phyloP scores from a whole-genome alignment of 2,113 vertebrate genomes.

The Polypterus bichir region DNA sequence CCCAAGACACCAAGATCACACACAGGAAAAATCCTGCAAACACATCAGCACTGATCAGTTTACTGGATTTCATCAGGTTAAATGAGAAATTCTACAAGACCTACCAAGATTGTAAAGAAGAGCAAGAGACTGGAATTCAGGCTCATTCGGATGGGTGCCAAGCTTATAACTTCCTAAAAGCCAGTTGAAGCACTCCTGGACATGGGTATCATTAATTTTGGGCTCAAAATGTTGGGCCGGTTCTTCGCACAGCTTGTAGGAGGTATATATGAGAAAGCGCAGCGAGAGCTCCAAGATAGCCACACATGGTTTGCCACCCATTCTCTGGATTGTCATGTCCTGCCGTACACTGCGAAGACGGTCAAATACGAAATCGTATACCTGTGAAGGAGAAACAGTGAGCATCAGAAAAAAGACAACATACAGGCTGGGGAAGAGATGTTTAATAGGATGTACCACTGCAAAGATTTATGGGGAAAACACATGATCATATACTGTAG shows the following conservation, averaged over 20 bases:
- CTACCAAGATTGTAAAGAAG: conserved; percentile 73
- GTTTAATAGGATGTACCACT: too few relatives aligned
- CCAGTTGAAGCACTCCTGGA: conserved; percentile 58
- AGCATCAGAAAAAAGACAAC: too few relatives aligned
- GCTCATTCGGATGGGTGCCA: conserved; percentile 29
- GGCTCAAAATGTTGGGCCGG: conserved; percentile 41
- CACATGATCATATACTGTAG: too few relatives aligned
- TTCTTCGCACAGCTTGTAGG: conserved; percentile 50
- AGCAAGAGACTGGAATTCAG: conserved; percentile 56
- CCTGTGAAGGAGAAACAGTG: conserved; percentile 24
- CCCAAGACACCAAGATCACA: too few relatives aligned
- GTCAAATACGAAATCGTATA: conserved; percentile 64
- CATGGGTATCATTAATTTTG: conserved; percentile 47
- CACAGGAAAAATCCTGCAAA: too few relatives aligned
- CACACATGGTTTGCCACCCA: conserved; percentile 36
- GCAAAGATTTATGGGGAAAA: too few relatives aligned
- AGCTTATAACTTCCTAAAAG: conserved; percentile 58
- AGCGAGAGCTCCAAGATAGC: conserved; percentile 57
- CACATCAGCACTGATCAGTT: too few relatives aligned
- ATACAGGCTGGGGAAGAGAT: too few relatives aligned
- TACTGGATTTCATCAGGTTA: background rate
- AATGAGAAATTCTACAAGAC: conserved; percentile 13
- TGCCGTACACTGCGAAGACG: conserved; percentile 67
- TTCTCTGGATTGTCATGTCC: conserved; percentile 67
- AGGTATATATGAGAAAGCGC: conserved; percentile 61